Conservation (phyloP, 2,797 vertebrate genomes). For the Enteromius thamalakanensis region DNA sequence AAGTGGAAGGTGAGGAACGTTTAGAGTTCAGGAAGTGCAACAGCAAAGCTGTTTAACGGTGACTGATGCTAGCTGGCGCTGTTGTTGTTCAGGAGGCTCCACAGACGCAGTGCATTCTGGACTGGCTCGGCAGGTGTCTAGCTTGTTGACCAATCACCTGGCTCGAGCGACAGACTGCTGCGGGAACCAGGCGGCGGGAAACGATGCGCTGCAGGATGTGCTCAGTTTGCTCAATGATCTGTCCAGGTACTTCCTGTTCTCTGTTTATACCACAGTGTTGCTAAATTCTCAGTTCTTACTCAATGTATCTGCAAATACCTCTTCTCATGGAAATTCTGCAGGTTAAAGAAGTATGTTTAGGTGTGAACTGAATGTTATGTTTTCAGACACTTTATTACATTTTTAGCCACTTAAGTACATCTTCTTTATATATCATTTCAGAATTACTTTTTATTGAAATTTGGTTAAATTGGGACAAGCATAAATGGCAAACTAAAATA, state of each 20-base stretch:
- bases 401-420: background rate
- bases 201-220: slow-evolving; percentile 96
- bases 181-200: slow-evolving; percentile 97
- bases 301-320: too few relatives aligned
- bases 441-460: background rate
- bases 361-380: background rate
- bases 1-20: slow-evolving; percentile 89
- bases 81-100: slow-evolving; percentile 83
- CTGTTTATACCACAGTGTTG: background rate
- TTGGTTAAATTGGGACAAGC: too few relatives aligned
- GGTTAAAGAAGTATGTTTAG: background rate
- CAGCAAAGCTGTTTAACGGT: background rate
- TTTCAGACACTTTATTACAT: background rate
- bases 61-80: background rate
- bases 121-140: slow-evolving; percentile 95
- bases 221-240: slow-evolving; percentile 97
- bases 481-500: too few relatives aligned
- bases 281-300: background rate
- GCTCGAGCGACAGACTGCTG: slow-evolving; percentile 96
- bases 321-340: background rate
- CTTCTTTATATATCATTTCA: background rate
- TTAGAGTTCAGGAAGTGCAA: background rate
- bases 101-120: slow-evolving; percentile 97
- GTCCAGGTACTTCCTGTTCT: slow-evolving; percentile 81
- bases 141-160: slow-evolving; percentile 95